phyloP scores from a whole-genome alignment of 2,888 invertebrate species.

The Hermaeophaga mercurialis region DNA sequence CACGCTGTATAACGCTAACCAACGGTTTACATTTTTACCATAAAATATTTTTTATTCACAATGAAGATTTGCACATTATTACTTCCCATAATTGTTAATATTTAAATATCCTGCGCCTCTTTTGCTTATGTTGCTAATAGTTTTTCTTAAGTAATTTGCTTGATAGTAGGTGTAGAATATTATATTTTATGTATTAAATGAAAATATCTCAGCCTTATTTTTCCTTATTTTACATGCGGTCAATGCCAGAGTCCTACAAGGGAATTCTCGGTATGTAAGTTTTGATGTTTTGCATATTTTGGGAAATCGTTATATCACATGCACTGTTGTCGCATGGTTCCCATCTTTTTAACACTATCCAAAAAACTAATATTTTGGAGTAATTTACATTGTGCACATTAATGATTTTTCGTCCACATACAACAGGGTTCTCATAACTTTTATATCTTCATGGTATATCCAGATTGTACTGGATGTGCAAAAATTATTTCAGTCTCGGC shows the following conservation, averaged over 20 bases:
- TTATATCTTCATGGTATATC: no score
- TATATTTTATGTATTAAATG: neutral
- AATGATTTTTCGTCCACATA: conserved; percentile 10
- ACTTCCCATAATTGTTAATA: no score
- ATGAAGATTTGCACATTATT: no score
- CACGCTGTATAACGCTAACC: no score
- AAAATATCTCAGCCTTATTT: conserved; percentile 31
- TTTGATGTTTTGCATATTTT: conserved; percentile 29
- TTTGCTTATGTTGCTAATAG: no score
- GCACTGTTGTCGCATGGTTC: conserved; percentile 14
- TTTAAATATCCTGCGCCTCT: no score
- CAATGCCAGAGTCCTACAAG: conserved; percentile 56
- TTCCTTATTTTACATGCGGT: conserved; percentile 58
- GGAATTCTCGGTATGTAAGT: conserved; percentile 60
- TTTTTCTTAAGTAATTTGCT: neutral
- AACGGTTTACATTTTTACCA: no score
- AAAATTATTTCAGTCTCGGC: no score
- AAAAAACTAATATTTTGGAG: conserved; percentile 1
- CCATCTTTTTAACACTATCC: conserved; percentile 19
- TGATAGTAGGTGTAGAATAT: neutral
- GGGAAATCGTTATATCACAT: conserved; percentile 7
- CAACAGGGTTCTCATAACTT: no score
- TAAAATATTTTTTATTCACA: no score
- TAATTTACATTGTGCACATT: conserved; percentile 27
- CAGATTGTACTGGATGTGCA: conserved; percentile 5